Conservation (phyloP, 1,140 invertebrate genomes). For the Andricus grossulariae region DNA sequence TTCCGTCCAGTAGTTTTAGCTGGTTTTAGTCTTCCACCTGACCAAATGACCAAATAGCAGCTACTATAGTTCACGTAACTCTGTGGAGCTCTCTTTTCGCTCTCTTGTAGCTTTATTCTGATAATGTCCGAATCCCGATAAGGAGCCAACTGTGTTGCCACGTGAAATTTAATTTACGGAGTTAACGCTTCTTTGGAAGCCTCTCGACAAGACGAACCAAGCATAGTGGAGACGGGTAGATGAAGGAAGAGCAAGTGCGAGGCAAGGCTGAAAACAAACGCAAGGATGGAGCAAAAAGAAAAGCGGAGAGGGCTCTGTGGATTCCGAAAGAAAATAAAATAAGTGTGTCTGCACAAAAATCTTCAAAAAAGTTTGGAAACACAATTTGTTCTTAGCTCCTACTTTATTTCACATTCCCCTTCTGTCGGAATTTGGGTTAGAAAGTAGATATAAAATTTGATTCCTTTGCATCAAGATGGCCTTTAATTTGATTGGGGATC, state of each 20-base stretch:
- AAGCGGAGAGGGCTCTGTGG: background rate
- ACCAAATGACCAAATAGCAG: constrained; percentile 8
- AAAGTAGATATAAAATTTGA: too few relatives aligned
- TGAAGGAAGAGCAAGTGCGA: constrained; percentile 6
- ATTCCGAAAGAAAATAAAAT: constrained; percentile 7
- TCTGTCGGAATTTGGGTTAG: too few relatives aligned
- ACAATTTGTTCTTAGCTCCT: background rate
- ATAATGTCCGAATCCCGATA: background rate
- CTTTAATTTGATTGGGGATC: too few relatives aligned
- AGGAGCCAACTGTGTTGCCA: constrained; percentile 20
- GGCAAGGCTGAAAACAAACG: constrained; percentile 1
- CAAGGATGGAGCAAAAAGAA: background rate
- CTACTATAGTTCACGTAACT: background rate
- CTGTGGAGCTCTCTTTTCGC: constrained; percentile 3
- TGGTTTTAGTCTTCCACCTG: too few relatives aligned
- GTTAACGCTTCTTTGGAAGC: constrained; percentile 26
- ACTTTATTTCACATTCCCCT: too few relatives aligned
- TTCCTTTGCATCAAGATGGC: too few relatives aligned
- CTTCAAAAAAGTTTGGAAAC: background rate
- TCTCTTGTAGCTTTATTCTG: constrained; percentile 18
- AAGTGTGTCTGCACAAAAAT: background rate
- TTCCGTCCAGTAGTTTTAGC: background rate
- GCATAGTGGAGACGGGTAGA: background rate
- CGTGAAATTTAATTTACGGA: constrained; percentile 31
- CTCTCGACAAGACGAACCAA: background rate